Conservation (phyloP, 92 coral and sea anemone genomes). For the Phenganax marumi region DNA sequence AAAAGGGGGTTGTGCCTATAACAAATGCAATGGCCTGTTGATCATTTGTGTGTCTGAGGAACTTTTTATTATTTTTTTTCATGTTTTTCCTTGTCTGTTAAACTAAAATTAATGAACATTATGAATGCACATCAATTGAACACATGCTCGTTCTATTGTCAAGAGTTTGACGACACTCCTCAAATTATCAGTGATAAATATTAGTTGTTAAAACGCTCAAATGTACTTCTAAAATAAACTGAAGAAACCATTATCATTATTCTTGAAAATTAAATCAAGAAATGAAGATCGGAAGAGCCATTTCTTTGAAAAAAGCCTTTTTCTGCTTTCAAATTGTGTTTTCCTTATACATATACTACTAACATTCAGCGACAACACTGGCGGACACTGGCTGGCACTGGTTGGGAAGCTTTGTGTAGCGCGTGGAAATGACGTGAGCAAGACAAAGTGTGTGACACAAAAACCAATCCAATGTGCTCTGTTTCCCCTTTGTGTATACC, state of each 20-base stretch:
- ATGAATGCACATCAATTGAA: neutral
- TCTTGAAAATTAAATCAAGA: neutral
- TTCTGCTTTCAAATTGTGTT: slow-evolving; percentile 1
- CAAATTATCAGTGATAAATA: neutral
- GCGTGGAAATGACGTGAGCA: neutral
- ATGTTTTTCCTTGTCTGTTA: neutral
- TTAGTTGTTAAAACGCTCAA: neutral
- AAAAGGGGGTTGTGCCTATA: too few relatives aligned
- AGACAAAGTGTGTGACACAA: neutral
- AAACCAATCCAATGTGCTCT: neutral
- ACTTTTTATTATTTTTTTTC: neutral
- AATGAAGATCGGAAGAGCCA: neutral
- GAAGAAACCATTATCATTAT: slow-evolving; percentile 3
- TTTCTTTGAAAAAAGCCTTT: neutral
- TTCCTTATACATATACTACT: slow-evolving; percentile 2
- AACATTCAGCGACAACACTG: slow-evolving; percentile 1
- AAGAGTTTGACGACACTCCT: neutral
- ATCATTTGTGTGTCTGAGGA: slow-evolving; percentile 4
- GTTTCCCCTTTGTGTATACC: neutral
- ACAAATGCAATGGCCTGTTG: too few relatives aligned
- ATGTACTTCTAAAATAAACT: neutral
- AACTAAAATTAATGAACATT: slow-evolving; percentile 10
- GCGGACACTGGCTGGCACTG: too few relatives aligned
- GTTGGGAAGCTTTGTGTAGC: neutral
- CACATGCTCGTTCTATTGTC: neutral